phyloP scores from a whole-genome alignment of 2,113 vertebrate genomes.

The Natator depressus region DNA sequence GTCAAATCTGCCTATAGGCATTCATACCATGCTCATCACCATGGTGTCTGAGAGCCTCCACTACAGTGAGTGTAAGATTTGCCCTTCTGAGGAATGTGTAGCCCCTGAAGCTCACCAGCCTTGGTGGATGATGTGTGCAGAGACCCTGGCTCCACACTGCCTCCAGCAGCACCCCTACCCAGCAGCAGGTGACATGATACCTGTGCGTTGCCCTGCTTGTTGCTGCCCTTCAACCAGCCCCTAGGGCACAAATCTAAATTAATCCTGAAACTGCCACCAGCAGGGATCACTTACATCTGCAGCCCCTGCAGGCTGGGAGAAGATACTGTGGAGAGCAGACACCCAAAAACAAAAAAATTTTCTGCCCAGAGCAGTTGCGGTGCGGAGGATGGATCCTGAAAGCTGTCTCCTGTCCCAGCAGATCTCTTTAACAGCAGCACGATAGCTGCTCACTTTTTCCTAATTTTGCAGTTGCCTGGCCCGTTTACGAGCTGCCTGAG shows the following conservation, averaged over 20 bases:
- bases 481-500: neutral
- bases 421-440: neutral
- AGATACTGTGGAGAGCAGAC: neutral
- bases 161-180: neutral
- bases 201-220: neutral
- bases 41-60: neutral
- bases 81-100: neutral
- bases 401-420: neutral
- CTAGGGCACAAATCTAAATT: fast-evolving
- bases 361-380: neutral
- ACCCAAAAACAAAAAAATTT: neutral
- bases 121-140: neutral
- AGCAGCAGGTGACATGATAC: neutral
- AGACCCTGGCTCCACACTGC: neutral
- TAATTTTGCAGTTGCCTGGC: neutral
- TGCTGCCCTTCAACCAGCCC: neutral
- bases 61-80: neutral
- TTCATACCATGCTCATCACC: neutral
- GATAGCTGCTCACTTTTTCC: neutral
- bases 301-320: fast-evolving
- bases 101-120: neutral
- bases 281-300: neutral
- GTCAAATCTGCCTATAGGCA: neutral
- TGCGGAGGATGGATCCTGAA: neutral
- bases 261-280: neutral